Base-by-base conservation (phyloP, 2,797 vertebrate species). In the Emydoidea blandingii region DNA sequence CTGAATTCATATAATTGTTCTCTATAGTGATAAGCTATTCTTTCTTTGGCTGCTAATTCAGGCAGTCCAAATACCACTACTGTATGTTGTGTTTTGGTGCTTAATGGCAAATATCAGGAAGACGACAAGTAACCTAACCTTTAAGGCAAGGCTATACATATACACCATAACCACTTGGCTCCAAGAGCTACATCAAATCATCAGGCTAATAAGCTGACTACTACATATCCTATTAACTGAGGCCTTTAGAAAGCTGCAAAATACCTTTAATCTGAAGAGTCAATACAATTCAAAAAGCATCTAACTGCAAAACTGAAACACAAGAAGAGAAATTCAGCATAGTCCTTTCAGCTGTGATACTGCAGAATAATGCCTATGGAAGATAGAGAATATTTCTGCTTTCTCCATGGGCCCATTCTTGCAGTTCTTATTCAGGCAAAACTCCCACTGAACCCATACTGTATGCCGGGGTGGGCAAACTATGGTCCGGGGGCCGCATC, bases 191-290 rank as follows among this genome's bases (percentile, higher is more conserved):
- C 62, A 49, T 41, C 56, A 89, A 96, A 87, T 9, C 87, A 79
- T 2, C 88, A 23, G 0, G 37, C 79, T 80, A 87, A 85, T 21
- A 57, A 90, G 84, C 87, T 54, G 41, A 29, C n/a, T 47, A 59
- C 83, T 72, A 1, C 8, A 44, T 16, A 88, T 54, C 87, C 91
- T 79, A 84, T 90, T 87, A 95, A 90, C 86, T 44, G 31, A 23
- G 59, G 68, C 90, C 89, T 92, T 79, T 87, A 80, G 90, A 91
- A 94, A 93, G 82, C 93, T 78, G 79, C 49, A 65, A 72, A 94
- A 78, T 4, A n/a, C 6, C 82, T 86, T 79, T 88, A 91, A 93
- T 41, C 53, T 65, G 80, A 74, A 87, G 62, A 74, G 57, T 80
- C 37, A 3, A 82, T 16, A 78, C 78, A 83, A 27, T 49, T 72